A percentile compares a stretch with the other conserved stretches of the same genome.
These are phyloP conservation scores for Theretra japonica DNA, from an alignment of 2,888 invertebrate species.

Conservation along the genomic window DNA sequence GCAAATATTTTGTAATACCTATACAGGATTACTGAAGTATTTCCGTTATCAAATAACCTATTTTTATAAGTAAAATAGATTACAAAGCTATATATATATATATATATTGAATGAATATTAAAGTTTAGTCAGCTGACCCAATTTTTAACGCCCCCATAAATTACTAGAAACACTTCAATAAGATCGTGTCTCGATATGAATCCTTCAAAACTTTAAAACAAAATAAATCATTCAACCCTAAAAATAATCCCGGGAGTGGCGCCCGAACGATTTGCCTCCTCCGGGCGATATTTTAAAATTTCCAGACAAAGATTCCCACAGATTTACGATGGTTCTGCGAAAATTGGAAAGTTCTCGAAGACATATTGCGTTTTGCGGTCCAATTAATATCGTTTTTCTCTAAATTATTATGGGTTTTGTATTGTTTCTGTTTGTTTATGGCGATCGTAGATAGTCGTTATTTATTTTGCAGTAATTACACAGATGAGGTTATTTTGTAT, in stretches of 20 bases:
- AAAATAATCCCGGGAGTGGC: conserved; percentile 54
- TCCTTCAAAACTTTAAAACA: conserved; percentile 40
- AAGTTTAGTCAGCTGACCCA: neutral
- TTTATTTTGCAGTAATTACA: too few species aligned
- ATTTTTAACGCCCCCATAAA: neutral
- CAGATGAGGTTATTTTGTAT: too few species aligned
- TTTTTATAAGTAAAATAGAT: too few species aligned
- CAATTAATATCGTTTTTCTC: conserved; percentile 39
- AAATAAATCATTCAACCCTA: conserved; percentile 66
- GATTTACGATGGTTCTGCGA: conserved; percentile 74
- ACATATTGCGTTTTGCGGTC: conserved; percentile 62
- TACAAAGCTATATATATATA: too few species aligned
- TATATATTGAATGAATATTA: too few species aligned
- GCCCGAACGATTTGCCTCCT: conserved; percentile 50
- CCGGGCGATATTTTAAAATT: conserved; percentile 71
- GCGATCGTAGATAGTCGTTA: neutral
- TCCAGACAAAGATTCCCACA: conserved; percentile 63
- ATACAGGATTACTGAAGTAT: too few species aligned
- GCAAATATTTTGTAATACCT: too few species aligned
- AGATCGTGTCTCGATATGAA: neutral
- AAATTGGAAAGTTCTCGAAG: conserved; percentile 74
- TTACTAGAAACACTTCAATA: neutral
- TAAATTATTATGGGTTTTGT: conserved; percentile 7
- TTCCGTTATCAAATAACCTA: too few species aligned
- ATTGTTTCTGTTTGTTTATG: neutral